Evolutionary conservation across 92 coral and sea anemone species (phyloP).

Genomic region (Parazoanthus darwini): DNA sequence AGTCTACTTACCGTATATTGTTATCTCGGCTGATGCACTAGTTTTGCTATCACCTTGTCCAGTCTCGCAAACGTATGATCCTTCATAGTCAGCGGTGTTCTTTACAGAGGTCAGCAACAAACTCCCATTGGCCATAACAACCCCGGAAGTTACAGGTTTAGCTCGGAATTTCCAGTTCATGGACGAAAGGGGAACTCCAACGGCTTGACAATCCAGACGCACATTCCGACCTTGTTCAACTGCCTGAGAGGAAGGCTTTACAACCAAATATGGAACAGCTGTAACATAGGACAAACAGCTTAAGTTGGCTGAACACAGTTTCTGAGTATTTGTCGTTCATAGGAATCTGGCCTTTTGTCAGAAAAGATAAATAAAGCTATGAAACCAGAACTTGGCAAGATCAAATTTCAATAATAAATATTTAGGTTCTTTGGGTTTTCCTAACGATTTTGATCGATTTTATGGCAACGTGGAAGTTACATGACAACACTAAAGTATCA

Average conservation of each 20-base stretch:
- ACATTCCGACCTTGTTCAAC: conserved; percentile 36
- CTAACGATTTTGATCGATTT: no score
- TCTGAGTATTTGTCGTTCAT: background rate
- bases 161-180: conserved; percentile 52
- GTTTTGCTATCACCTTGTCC: background rate
- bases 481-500: no score
- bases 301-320: background rate
- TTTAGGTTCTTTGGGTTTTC: no score
- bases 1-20: conserved; percentile 14
- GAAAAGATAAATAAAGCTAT: no score
- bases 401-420: no score
- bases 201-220: conserved; percentile 47
- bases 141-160: conserved; percentile 43
- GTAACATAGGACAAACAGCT: background rate
- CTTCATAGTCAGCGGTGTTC: conserved; percentile 46
- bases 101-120: conserved; percentile 36
- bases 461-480: no score
- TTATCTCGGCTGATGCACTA: background rate
- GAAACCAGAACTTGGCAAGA: no score
- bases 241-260: conserved; percentile 29
- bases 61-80: conserved; percentile 45
- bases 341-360: no score
- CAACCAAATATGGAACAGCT: conserved; percentile 31
- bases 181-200: conserved; percentile 47
- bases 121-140: conserved; percentile 47